Evolutionary conservation across 1,140 invertebrate species (phyloP).

Genomic region (Octopus bimaculoides): DNA sequence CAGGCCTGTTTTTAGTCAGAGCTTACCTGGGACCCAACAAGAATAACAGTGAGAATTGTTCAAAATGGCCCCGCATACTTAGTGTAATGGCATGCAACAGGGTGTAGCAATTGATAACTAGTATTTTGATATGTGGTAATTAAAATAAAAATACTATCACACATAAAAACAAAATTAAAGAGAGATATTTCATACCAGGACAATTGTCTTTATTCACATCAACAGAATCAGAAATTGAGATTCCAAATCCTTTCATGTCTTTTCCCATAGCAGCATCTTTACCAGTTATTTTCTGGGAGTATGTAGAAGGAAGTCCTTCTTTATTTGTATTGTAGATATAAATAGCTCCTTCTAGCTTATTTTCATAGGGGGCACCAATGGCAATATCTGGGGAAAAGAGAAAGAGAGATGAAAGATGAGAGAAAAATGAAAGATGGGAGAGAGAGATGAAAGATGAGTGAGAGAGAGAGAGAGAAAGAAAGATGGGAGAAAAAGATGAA

Average conservation of each 20-base stretch:
- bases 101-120: no score
- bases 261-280: conserved; percentile 3
- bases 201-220: not conserved
- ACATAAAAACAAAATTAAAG: no score
- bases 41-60: no score
- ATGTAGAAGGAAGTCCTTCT: conserved; percentile 21
- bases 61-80: no score
- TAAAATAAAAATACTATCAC: no score
- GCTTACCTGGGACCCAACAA: no score
- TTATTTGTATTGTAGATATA: conserved; percentile 82
- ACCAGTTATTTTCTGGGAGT: conserved; percentile 22
- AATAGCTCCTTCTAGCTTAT: conserved; percentile 68
- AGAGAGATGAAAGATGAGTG: not conserved
- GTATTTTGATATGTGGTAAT: no score
- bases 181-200: not conserved
- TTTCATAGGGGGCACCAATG: conserved; percentile 89
- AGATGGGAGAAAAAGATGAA: no score
- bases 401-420: not conserved
- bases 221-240: not conserved
- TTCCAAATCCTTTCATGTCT: not conserved
- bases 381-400: conserved; percentile 69
- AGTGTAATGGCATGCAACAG: no score
- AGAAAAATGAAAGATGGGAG: not conserved
- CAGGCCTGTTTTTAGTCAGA: no score
- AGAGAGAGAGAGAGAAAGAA: no score